Base-by-base conservation (phyloP, 2,113 vertebrate species). In the Serinus canaria region DNA sequence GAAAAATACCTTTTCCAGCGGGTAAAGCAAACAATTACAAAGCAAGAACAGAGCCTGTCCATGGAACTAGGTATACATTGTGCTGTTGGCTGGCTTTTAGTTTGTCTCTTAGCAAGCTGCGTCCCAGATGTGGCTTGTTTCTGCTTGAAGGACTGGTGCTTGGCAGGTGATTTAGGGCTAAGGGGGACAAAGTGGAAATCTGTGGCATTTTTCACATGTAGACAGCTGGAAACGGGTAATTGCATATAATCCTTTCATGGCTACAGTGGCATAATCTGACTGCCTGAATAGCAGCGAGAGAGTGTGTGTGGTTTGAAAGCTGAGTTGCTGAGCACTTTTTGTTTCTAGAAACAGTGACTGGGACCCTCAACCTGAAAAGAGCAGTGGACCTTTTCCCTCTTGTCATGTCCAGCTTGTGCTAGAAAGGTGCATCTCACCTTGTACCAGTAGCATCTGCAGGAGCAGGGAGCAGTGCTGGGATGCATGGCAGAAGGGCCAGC, bases 371-470 rank as follows among this genome's bases (percentile, higher is more conserved):
- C 9, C 1, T 5, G 37, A 10, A 44, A 56, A 22, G 16, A 49
- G 9, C 25, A 21, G 22, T 6, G 41, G 15, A 44, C 63, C 24
- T 83, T 44, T 43, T 28, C 14, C 28, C 37, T 80, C 37, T 31
- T 44, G 13, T 39, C 15, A 14, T 6, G 20, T 11, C 18, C 16
- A 24, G 37, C 12, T 47, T 1, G 1, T 9, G 20, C 41, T 9
- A 35, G 35, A 14, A 23, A 52, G 33, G 22, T 41, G 13, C 27
- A 35, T 35, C 62, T 75, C 17, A 2, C 9, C 33, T 37, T 0
- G 0, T 15, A 46, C 2, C 7, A 8, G 13, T 7, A 4, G 7
- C 33, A 60, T 4, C 11, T 25, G 20, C 3, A 5, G 5, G 10
- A 25, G 30, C 18, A 41, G 31, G 22, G n/a, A 73, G 20, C 63